Base-by-base conservation (phyloP, 2,113 vertebrate genomes). In the Mirounga angustirostris region DNA sequence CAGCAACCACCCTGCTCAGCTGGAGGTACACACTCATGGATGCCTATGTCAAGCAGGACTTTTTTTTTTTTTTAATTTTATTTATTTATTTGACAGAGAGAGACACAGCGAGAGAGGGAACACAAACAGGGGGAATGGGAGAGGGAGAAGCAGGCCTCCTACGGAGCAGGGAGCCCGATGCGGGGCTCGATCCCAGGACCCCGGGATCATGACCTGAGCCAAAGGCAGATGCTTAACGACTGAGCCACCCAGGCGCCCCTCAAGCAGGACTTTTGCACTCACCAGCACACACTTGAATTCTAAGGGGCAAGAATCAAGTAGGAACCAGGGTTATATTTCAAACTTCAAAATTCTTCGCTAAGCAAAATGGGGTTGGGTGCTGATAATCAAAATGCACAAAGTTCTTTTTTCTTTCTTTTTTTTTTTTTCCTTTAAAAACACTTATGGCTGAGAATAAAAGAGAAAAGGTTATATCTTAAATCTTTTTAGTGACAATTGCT, bases 391-490 rank as follows among this genome's bases (percentile, higher is more conserved):
- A 90, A 78, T 86, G 86, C 52, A 65, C 6, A 30, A 84, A 21
- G 71, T 63, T 90, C 65, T 63, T 46, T 50, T 63, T 36, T 58
- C 36, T 26, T 61, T 88, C 21, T 78, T 61, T n/a, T 24, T 13
- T 2, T 36, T 7, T 16, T 56, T 83, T 33, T 33, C 1, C 54
- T 81, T 43, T 76, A 84, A 80, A 79, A 81, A 95, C 33, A 84
- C 63, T 91, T 79, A n/a, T 82, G 73, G 54, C 54, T 15, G 33
- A 89, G 81, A 82, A 85, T 65, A 71, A 87, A 79, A 93, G 63
- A 56, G 50, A 71, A 96, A 96, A 85, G 76, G 67, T 96, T 69
- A 4, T 43, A 65, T 84, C 85, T 83, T 89, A 81, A 96, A 81
- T 79, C 63, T 95, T n/a, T 88, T 95, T 61, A 52, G 59, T 79